Conservation (phyloP, 2,797 vertebrate species). For the Gadopsis bispinosus region DNA sequence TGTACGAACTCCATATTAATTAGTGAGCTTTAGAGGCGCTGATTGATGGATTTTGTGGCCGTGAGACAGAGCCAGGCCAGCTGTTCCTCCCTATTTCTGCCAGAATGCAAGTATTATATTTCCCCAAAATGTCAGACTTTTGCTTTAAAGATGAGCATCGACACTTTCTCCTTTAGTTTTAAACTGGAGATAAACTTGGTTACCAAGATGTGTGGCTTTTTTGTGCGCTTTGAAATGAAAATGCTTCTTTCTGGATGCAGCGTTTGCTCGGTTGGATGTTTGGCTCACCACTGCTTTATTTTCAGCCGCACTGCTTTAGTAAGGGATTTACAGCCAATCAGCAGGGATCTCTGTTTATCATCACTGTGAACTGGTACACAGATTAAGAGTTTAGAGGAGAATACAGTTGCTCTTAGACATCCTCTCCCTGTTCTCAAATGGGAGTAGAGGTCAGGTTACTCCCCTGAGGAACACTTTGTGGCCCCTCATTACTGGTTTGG, state of each 20-base stretch:
- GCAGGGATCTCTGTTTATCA: background rate
- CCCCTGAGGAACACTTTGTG: background rate
- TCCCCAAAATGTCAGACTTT: background rate
- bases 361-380: background rate
- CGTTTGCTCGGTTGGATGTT: background rate
- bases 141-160: background rate
- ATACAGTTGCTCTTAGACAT: conserved; percentile 2
- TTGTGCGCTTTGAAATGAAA: background rate
- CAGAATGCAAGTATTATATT: background rate
- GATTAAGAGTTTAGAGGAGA: background rate
- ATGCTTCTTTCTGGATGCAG: background rate
- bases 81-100: no score
- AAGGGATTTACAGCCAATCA: background rate
- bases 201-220: background rate
- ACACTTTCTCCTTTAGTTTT: background rate
- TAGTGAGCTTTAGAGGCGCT: no score
- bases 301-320: background rate
- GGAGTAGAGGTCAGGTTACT: background rate
- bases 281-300: background rate
- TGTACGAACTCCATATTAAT: no score
- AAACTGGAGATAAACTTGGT: no score
- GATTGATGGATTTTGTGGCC: no score
- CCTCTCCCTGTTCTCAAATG: background rate
- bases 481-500: background rate
- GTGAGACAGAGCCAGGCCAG: no score